A percentile compares a stretch with the other conserved stretches of the same genome.
Evolutionary conservation across 1,140 invertebrate species (phyloP).

Genomic region (Euschistus heros): DNA sequence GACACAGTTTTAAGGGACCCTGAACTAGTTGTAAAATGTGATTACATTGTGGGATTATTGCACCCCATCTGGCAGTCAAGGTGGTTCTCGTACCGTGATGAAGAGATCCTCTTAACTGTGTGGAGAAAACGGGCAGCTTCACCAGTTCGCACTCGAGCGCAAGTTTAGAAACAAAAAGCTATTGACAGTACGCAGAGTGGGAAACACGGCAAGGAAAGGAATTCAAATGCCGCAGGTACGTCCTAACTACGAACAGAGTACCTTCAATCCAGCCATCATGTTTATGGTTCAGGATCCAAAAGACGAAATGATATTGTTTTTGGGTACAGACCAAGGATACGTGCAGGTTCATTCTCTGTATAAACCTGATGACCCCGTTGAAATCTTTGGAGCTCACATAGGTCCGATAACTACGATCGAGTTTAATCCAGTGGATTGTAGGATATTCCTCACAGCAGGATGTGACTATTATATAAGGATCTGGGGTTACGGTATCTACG

Average conservation of each 20-base stretch:
- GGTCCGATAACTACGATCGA: not conserved
- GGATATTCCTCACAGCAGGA: not conserved
- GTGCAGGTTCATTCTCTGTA: not conserved
- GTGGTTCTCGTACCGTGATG: not conserved
- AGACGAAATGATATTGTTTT: not conserved
- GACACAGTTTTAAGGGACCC: not conserved
- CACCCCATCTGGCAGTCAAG: not conserved
- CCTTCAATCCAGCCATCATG: not conserved
- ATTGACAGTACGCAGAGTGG: not conserved
- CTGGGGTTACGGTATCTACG: not conserved
- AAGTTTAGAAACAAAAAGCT: not conserved
- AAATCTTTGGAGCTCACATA: not conserved
- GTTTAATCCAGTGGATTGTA: not conserved
- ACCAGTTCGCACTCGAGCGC: not conserved
- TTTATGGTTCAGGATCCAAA: not conserved
- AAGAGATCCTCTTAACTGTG: not conserved
- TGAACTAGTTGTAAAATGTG: not conserved
- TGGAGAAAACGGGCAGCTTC: slow-evolving; percentile 4
- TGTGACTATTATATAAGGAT: not conserved
- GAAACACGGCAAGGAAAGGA: not conserved
- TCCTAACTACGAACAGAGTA: not conserved
- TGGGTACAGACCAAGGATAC: not conserved
- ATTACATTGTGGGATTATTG: not conserved
- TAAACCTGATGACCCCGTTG: not conserved
- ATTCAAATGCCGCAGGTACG: not conserved